These are phyloP conservation scores for Aphelenchoides fujianensis DNA, from an alignment of 1,140 invertebrate genomes.

Conservation along the genomic window DNA sequence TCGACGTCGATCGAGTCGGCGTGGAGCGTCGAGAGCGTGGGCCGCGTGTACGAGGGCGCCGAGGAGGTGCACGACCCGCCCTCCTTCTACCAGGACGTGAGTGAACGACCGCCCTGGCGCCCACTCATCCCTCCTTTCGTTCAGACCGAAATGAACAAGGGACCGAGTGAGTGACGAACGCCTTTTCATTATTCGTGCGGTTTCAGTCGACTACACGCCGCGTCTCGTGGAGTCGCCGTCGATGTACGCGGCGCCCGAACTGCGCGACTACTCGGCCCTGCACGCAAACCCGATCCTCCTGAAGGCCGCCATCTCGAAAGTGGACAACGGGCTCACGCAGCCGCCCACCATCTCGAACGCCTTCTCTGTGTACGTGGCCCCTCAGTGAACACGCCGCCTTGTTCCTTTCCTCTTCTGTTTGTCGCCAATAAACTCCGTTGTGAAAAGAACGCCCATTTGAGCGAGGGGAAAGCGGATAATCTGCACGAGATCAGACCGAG, in stretches of 20 bases:
- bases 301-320: not conserved
- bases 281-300: not conserved
- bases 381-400: no score
- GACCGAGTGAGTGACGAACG: not conserved
- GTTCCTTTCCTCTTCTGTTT: no score
- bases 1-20: no score
- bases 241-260: not conserved
- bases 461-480: no score
- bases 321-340: not conserved
- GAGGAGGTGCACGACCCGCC: not conserved
- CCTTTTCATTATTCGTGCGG: not conserved
- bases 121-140: no score
- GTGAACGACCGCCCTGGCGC: no score
- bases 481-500: no score
- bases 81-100: not conserved
- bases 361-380: not conserved
- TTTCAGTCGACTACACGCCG: not conserved
- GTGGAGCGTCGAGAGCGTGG: not conserved
- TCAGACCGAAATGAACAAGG: conserved; percentile 2
- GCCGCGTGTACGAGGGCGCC: no score
- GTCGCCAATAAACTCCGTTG: no score
- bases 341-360: not conserved
- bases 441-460: no score
- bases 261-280: not conserved
- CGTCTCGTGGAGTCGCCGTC: not conserved